Conservation (phyloP, 2,888 invertebrate genomes). For the Syrphus vitripennis region DNA sequence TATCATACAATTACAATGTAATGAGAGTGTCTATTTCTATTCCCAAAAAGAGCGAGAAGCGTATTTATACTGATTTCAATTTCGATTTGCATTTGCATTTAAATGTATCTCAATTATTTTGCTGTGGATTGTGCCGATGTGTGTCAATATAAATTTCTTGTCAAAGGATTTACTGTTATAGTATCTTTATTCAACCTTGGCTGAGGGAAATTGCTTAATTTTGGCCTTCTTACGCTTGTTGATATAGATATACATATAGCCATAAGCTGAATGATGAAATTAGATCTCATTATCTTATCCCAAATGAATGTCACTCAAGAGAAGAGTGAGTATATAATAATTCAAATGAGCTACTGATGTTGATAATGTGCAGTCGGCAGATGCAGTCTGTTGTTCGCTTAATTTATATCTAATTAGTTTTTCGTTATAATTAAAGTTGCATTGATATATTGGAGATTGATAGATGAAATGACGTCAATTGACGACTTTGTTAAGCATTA, state of each 20-base stretch:
- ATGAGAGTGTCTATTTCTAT: neutral
- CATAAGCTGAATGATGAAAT: neutral
- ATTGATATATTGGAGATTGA: too few relatives aligned
- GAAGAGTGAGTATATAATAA: too few relatives aligned
- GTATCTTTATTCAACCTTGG: neutral
- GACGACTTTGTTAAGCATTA: neutral
- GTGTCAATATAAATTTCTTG: neutral
- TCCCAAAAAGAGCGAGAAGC: too few relatives aligned
- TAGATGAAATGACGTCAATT: too few relatives aligned
- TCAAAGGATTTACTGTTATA: neutral
- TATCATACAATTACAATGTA: neutral
- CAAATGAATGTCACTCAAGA: neutral
- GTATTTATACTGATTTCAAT: too few relatives aligned
- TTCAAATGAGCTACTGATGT: conserved; percentile 15
- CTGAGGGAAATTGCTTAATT: neutral
- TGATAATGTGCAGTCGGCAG: too few relatives aligned
- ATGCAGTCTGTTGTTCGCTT: conserved; percentile 1
- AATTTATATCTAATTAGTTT: neutral
- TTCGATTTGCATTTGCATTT: neutral
- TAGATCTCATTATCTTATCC: neutral
- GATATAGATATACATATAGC: neutral
- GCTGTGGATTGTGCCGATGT: neutral
- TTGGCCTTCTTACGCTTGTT: too few relatives aligned
- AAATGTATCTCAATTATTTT: conserved; percentile 1
- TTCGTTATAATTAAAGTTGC: neutral